Conservation (phyloP, 2,888 invertebrate genomes). For the Flexamia atlantica region DNA sequence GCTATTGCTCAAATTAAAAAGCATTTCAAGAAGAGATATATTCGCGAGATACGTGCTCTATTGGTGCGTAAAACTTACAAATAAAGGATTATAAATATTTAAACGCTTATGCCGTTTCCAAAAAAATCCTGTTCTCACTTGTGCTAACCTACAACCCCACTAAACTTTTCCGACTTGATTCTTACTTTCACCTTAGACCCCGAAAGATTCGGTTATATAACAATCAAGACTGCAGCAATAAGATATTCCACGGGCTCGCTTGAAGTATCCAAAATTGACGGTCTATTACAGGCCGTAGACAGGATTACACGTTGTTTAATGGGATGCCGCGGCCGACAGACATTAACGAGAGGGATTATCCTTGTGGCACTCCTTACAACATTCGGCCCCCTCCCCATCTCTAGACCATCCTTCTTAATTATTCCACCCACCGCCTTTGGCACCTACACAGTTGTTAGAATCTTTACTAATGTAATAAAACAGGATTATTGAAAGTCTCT, state of each 20-base stretch:
- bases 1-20: no score
- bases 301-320: constrained; percentile 18
- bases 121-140: background rate
- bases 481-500: no score
- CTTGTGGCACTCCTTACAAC: constrained; percentile 36
- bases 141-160: constrained; percentile 21
- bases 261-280: constrained; percentile 28
- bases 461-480: background rate
- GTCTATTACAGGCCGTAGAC: background rate
- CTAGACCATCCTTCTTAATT: background rate
- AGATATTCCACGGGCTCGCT: background rate
- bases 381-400: constrained; percentile 1
- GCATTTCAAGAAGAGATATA: no score
- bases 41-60: no score
- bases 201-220: constrained; percentile 30
- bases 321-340: constrained; percentile 1
- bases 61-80: no score
- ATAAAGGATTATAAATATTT: background rate
- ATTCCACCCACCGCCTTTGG: constrained; percentile 33
- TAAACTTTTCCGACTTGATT: constrained; percentile 19
- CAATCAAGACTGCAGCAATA: background rate
- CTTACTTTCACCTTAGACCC: constrained; percentile 9
- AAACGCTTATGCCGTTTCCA: background rate
- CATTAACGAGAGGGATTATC: background rate
- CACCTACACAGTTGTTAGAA: background rate